A percentile compares a stretch with the other conserved stretches of the same genome.
Conservation (phyloP, 2,797 vertebrate genomes). For the Enteromius thamalakanensis region DNA sequence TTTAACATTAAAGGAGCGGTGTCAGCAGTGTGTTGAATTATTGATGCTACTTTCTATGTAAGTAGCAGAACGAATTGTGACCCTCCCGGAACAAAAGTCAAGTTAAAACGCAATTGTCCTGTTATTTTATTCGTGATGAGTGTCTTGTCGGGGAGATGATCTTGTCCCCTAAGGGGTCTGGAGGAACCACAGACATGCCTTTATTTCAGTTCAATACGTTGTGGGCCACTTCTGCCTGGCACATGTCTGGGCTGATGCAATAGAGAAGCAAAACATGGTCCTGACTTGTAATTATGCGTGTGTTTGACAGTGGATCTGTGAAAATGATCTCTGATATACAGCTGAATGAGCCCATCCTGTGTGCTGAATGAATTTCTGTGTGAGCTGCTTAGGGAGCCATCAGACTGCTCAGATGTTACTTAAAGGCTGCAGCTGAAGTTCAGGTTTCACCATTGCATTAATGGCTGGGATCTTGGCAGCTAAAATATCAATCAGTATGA, state of each 20-base stretch:
- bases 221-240: neutral
- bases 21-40: conserved; percentile 74
- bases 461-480: conserved; percentile 25
- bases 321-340: neutral
- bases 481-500: conserved; percentile 18
- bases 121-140: too few species aligned
- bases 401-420: conserved; percentile 27
- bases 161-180: conserved; percentile 10
- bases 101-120: neutral
- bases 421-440: conserved; percentile 55
- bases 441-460: conserved; percentile 65
- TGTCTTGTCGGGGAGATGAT: neutral
- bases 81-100: neutral
- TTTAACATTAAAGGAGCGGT: conserved; percentile 61
- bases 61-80: conserved; percentile 59
- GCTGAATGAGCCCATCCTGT: neutral
- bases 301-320: neutral
- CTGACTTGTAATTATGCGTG: conserved; percentile 15
- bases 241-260: conserved; percentile 31
- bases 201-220: neutral
- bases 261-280: conserved; percentile 24
- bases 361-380: conserved; percentile 22
- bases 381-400: neutral
- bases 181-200: conserved; percentile 1
- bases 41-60: conserved; percentile 71